Percentiles rank a stretch among this genome's conserved stretches.
phyloP scores from a whole-genome alignment of 2,113 vertebrate species.

The Pelecanus crispus region DNA sequence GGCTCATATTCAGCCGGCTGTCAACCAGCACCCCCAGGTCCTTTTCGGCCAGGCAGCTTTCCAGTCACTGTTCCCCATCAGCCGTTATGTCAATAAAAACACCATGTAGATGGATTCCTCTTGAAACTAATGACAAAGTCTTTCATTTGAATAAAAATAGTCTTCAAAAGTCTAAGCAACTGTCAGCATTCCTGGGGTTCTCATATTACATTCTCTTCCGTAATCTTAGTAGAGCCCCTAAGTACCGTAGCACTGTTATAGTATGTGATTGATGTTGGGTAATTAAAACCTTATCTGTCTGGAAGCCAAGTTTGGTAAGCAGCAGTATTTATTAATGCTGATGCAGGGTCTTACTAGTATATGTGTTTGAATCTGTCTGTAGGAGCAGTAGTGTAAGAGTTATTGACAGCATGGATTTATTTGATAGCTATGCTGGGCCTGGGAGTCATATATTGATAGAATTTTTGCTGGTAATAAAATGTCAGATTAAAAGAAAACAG shows the following conservation, averaged over 20 bases:
- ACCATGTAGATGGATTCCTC: background rate
- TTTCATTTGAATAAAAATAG: background rate
- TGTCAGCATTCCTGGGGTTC: background rate
- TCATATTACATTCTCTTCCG: background rate
- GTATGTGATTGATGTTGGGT: background rate
- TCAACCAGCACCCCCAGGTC: too few relatives aligned
- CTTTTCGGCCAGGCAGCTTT: too few relatives aligned
- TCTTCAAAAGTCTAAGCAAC: background rate
- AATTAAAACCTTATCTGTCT: slow-evolving; percentile 25
- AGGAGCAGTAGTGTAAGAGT: background rate
- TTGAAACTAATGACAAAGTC: background rate
- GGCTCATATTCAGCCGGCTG: too few relatives aligned
- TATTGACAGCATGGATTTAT: background rate
- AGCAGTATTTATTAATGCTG: background rate
- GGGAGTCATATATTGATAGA: background rate
- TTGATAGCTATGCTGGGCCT: background rate
- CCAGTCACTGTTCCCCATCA: too few relatives aligned
- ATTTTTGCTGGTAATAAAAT: background rate
- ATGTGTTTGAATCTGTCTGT: background rate
- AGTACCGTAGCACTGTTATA: background rate
- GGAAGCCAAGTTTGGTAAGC: background rate
- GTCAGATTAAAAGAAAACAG: background rate
- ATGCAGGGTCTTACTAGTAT: background rate
- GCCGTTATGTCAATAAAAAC: background rate
- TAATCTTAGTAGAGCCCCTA: background rate